Evolutionary conservation across 2,113 vertebrate species (phyloP).

Genomic region (Lucifuga dentata): DNA sequence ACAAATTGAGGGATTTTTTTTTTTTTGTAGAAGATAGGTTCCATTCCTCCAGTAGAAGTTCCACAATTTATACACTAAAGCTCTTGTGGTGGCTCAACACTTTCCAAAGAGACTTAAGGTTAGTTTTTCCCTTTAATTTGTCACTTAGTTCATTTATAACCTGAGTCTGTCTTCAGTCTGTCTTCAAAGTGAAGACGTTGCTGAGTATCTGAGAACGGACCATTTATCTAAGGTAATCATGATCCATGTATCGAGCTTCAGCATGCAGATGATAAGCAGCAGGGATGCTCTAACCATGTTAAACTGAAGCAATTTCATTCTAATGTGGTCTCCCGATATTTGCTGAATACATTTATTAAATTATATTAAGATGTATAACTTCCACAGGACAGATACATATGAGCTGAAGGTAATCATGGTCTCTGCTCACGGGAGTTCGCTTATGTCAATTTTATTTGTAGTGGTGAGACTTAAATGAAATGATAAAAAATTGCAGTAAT

Average conservation of each 20-base stretch:
- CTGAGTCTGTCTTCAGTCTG: neutral
- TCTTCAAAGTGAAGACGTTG: neutral
- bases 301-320: conserved; percentile 50
- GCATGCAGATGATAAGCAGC: conserved; percentile 33
- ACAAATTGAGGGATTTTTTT: too few species aligned
- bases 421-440: neutral
- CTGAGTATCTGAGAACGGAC: neutral
- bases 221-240: conserved; percentile 46
- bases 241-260: conserved; percentile 30
- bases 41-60: too few species aligned
- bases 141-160: neutral
- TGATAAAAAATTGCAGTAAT: conserved; percentile 6
- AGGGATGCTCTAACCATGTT: conserved; percentile 34
- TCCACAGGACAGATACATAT: neutral
- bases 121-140: neutral
- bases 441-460: neutral
- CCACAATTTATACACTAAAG: too few species aligned
- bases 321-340: conserved; percentile 61
- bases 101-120: too few species aligned
- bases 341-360: conserved; percentile 65
- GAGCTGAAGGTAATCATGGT: conserved; percentile 2
- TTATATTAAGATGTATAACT: conserved; percentile 54
- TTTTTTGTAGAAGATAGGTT: too few species aligned
- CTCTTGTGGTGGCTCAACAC: too few species aligned
- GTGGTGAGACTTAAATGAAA: neutral